Percentiles rank a stretch among this genome's conserved stretches.
Evolutionary conservation across 2,113 vertebrate genomes (phyloP).

Genomic region (Calcarius ornatus): DNA sequence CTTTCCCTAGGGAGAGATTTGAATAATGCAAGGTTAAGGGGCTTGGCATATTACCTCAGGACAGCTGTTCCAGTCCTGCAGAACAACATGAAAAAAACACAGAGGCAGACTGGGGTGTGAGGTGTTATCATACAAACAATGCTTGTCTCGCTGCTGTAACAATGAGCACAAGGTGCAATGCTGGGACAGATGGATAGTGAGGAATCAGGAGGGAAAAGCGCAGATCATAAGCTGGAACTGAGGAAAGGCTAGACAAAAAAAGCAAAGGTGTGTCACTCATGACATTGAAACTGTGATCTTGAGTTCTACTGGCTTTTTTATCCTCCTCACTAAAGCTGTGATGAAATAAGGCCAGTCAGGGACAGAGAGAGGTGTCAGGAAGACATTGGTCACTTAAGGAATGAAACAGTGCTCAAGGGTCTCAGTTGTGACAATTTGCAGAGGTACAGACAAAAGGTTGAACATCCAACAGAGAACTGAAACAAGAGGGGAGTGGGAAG

Average conservation of each 20-base stretch:
- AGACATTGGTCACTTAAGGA: not conserved
- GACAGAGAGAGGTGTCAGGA: not conserved
- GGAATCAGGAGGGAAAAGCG: not conserved
- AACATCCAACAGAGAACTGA: not conserved
- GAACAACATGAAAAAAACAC: not conserved
- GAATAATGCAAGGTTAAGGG: conserved; percentile 34
- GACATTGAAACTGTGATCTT: not conserved
- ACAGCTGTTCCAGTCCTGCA: conserved; percentile 35
- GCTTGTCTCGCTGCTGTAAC: not conserved
- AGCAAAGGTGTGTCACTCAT: not conserved
- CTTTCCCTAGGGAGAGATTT: not conserved
- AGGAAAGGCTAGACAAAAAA: not conserved
- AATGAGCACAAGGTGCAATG: not conserved
- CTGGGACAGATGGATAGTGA: not conserved
- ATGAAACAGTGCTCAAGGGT: fast-evolving
- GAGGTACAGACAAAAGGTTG: not conserved
- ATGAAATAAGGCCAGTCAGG: not conserved
- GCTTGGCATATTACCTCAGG: conserved; percentile 35
- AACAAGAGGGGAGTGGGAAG: fast-evolving
- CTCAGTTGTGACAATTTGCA: not conserved
- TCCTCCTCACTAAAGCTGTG: not conserved
- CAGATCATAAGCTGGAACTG: not conserved
- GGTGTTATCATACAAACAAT: not conserved
- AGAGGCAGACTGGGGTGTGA: not conserved
- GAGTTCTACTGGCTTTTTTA: not conserved